Percentiles rank a stretch among this genome's conserved stretches.
These are phyloP conservation scores for Tetropium fuscum DNA, from an alignment of 2,888 invertebrate genomes.

Conservation along the genomic window DNA sequence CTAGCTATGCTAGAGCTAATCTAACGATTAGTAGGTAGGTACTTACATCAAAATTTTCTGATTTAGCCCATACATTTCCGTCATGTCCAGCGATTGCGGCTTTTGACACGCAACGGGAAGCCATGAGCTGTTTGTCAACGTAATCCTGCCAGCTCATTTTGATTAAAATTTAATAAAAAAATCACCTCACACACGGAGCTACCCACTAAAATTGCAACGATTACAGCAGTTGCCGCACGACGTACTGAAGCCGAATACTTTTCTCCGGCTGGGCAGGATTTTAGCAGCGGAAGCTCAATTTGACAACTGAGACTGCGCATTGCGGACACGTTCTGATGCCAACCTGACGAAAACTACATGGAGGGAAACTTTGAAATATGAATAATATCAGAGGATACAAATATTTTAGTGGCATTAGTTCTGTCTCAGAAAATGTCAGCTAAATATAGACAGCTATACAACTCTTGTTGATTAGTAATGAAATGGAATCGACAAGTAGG, in stretches of 20 bases:
- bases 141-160: conserved; percentile 99
- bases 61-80: conserved; percentile 96
- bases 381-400: too few species aligned
- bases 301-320: conserved; percentile 56
- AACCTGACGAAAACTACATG: conserved; percentile 26
- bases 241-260: conserved; percentile 58
- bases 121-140: conserved; percentile 96
- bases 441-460: too few species aligned
- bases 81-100: conserved; percentile 96
- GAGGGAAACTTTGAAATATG: conserved; percentile 17
- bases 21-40: conserved; percentile 32
- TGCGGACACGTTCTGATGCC: conserved; percentile 19
- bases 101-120: conserved; percentile 94
- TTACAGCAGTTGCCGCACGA: conserved; percentile 58
- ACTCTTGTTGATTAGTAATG: too few species aligned
- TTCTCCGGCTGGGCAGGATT: conserved; percentile 50
- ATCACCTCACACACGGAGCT: conserved; percentile 62
- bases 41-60: conserved; percentile 94
- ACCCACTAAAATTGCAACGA: conserved; percentile 55
- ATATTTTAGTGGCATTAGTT: too few species aligned
- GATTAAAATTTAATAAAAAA: conserved; percentile 57
- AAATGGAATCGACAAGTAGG: too few species aligned
- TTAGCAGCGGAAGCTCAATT: conserved; percentile 56
- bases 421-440: too few species aligned
- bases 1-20: too few species aligned